Conservation (phyloP, 2,797 vertebrate genomes). For the Helicolenus hilgendorfi region DNA sequence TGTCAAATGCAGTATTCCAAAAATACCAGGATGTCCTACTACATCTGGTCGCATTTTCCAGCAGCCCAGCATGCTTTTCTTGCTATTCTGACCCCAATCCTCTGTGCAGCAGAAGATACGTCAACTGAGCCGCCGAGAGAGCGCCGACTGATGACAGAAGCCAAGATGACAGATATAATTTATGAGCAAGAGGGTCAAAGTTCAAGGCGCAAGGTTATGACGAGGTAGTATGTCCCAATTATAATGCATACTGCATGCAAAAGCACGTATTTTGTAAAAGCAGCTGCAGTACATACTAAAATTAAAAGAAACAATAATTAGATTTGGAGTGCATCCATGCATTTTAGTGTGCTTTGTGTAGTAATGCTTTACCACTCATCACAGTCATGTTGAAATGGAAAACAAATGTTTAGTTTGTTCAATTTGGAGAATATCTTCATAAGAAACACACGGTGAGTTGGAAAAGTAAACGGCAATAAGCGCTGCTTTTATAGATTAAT, state of each 20-base stretch:
- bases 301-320: not conserved
- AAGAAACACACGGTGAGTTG: not conserved
- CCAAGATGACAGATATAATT: not conserved
- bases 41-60: too few species aligned
- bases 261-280: not conserved
- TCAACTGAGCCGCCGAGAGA: not conserved
- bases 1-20: not conserved
- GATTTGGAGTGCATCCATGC: not conserved
- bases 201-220: not conserved
- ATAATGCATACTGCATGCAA: not conserved
- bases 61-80: too few species aligned
- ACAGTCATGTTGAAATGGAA: not conserved
- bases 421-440: not conserved
- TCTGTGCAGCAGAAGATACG: too few species aligned
- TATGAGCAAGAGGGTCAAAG: not conserved
- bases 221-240: not conserved
- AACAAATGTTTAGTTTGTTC: not conserved
- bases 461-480: not conserved
- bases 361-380: not conserved
- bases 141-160: not conserved
- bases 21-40: not conserved
- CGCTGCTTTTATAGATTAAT: not conserved
- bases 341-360: not conserved
- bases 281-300: not conserved
- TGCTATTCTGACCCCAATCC: too few species aligned